These are phyloP conservation scores for Ptilonorhynchus violaceus DNA, from an alignment of 2,113 vertebrate species.

Conservation along the genomic window DNA sequence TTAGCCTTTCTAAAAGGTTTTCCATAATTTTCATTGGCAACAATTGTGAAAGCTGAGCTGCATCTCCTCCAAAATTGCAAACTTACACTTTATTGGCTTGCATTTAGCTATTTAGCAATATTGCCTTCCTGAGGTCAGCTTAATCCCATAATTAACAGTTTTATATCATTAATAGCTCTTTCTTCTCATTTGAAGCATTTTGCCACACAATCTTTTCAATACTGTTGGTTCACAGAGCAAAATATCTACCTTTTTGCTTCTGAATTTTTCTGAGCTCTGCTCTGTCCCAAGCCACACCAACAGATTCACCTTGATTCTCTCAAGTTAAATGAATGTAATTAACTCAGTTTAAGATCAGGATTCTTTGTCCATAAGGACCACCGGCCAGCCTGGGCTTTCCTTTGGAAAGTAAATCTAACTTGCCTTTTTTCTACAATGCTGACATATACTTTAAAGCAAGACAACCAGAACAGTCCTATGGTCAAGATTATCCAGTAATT, in stretches of 20 bases:
- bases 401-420: background rate
- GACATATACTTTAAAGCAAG: background rate
- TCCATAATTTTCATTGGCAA: background rate
- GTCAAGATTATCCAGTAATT: background rate
- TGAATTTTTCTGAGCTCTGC: background rate
- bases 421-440: background rate
- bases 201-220: background rate
- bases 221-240: background rate
- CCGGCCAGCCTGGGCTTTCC: background rate
- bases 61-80: background rate
- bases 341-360: background rate
- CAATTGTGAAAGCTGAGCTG: background rate
- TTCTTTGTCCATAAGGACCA: background rate
- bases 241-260: background rate
- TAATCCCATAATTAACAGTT: background rate
- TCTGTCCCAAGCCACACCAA: background rate
- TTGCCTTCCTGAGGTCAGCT: background rate
- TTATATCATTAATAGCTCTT: background rate
- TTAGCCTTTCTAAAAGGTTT: background rate
- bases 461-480: background rate
- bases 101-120: background rate
- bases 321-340: background rate
- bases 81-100: background rate
- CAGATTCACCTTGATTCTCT: background rate
- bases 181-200: background rate